Conservation (phyloP, 2,888 invertebrate species). For the Eristalis pertinax region DNA sequence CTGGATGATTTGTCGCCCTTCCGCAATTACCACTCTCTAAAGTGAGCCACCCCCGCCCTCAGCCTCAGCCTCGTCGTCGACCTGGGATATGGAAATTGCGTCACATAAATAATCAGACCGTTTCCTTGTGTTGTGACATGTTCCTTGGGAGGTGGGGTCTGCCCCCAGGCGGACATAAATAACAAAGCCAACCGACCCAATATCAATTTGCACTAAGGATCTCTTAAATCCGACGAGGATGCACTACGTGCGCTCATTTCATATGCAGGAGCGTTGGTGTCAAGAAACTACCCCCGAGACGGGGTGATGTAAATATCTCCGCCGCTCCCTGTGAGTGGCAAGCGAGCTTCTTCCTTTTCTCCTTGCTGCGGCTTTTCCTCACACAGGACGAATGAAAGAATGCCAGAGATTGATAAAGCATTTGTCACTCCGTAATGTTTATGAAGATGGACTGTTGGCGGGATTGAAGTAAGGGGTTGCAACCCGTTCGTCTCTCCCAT, state of each 20-base stretch:
- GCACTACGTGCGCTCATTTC: constrained; percentile 56
- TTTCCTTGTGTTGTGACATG: constrained; percentile 74
- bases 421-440: constrained; percentile 67
- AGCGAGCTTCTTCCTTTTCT: constrained; percentile 11
- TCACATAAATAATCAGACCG: constrained; percentile 74
- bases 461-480: constrained; percentile 26
- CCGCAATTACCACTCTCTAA: constrained; percentile 70
- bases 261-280: constrained; percentile 64
- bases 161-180: constrained; percentile 75
- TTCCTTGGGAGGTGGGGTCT: constrained; percentile 33
- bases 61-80: not conserved
- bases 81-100: constrained; percentile 73
- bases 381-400: constrained; percentile 5
- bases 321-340: not conserved
- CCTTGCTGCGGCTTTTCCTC: constrained; percentile 15
- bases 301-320: constrained; percentile 52
- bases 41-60: constrained; percentile 42
- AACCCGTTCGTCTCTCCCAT: not conserved
- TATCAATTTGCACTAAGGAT: constrained; percentile 73
- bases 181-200: constrained; percentile 70
- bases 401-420: constrained; percentile 58
- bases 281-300: constrained; percentile 33
- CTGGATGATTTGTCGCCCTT: constrained; percentile 67
- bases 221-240: constrained; percentile 56
- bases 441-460: constrained; percentile 51